A percentile compares a stretch with the other conserved stretches of the same genome.
Evolutionary conservation across 2,113 vertebrate genomes (phyloP).

Genomic region (Leptodactylus fuscus): DNA sequence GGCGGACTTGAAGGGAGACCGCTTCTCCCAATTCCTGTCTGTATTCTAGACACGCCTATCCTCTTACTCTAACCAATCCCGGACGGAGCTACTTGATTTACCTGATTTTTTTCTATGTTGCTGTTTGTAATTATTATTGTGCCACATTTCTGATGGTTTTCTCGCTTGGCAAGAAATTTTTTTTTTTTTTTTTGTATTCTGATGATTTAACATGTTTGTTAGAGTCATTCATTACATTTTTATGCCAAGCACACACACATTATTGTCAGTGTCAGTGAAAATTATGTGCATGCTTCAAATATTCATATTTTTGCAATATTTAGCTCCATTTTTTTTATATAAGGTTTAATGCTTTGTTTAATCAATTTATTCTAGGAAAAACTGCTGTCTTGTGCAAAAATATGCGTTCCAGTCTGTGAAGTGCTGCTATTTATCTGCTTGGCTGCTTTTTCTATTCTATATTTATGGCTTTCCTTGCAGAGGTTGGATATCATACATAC

Average conservation of each 20-base stretch:
- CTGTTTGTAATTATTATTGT: no score
- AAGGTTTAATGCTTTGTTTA: neutral
- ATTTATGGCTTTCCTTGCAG: slow-evolving; percentile 37
- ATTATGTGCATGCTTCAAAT: neutral
- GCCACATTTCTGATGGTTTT: neutral
- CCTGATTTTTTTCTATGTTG: no score
- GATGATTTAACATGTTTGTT: no score
- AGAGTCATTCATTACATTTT: neutral
- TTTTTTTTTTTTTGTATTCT: no score
- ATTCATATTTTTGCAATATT: neutral
- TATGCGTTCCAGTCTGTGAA: slow-evolving; percentile 4
- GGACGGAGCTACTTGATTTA: no score
- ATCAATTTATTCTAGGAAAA: slow-evolving; percentile 7
- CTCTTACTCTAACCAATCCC: no score
- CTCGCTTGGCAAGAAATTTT: neutral
- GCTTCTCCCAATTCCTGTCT: no score
- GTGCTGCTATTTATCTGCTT: slow-evolving; percentile 23
- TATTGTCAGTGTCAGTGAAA: slow-evolving; percentile 12
- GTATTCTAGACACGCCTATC: no score
- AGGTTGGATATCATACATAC: slow-evolving; percentile 27
- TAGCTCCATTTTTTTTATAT: neutral
- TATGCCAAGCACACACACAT: neutral
- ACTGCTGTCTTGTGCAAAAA: slow-evolving; percentile 15
- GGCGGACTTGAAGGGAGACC: no score
- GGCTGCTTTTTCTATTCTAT: slow-evolving; percentile 29